Base-by-base conservation (phyloP, 2,888 invertebrate species). In the Melieria picta region DNA sequence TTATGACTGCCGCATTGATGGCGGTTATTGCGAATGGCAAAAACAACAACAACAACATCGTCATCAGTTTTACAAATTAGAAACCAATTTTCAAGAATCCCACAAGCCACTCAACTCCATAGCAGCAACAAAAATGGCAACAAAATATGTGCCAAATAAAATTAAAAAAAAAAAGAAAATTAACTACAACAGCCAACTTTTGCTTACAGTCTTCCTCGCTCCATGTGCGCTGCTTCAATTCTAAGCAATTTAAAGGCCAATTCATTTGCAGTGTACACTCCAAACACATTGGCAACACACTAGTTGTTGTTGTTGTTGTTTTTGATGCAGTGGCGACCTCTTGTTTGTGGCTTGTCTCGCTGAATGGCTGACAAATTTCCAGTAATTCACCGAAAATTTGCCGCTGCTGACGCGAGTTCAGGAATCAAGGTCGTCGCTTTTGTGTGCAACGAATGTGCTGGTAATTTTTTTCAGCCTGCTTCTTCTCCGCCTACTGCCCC, bases 351-450 rank as follows among this genome's bases (percentile, higher is more conserved):
- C 30, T 30, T 30, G 30, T 30, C 30, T 30, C 30, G 52, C 67
- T 42, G 42, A 67, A 60, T 67, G 67, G n/a, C 67, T 61, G 52
- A 67, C 67, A 61, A 67, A 67, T 69, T 69, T 69, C 30, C 62
- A 46, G 69, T 62, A 62, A 69, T 56, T 69, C 62, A 62, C 46
- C 69, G 46, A 69, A 69, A 69, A 69, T 69, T 69, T 63, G 55
- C 47, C 47, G 48, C 56, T 45, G 58, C 56, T n/a, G 47, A 52
- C 47, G 48, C 13, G 52, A 55, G 69, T 69, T 69, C 69, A 69
- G 63, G 69, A 69, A 62, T 69, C 63, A 69, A 69, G 62, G 69
- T 69, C 60, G 67, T n/a, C 60, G 66, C 43, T 47, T 10, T 47
- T 6, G 47, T 16, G 52, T 52, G 9, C 10, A 7, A 7, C 50